These are phyloP conservation scores for Stenolophus ochropezus DNA, from an alignment of 2,888 invertebrate genomes.

Conservation along the genomic window DNA sequence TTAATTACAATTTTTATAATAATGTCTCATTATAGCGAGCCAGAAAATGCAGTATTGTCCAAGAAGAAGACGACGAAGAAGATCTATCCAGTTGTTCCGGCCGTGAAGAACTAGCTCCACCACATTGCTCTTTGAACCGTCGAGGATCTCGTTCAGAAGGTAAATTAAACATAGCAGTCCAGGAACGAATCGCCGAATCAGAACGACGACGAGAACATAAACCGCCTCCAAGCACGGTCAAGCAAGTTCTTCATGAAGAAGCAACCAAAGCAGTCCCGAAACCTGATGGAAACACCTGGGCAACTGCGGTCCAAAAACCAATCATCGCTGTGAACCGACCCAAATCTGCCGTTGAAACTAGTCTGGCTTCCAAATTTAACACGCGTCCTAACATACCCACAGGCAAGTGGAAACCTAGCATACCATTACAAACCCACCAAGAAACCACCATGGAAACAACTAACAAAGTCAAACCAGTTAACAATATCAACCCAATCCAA, in stretches of 20 bases:
- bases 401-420: conserved; percentile 61
- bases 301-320: conserved; percentile 56
- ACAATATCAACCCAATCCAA: conserved; percentile 64
- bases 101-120: conserved; percentile 75
- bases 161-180: conserved; percentile 82
- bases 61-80: conserved; percentile 94
- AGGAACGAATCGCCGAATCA: conserved; percentile 77
- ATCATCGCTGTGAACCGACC: conserved; percentile 66
- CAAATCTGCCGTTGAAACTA: conserved; percentile 68
- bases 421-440: conserved; percentile 64
- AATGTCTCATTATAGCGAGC: conserved; percentile 76
- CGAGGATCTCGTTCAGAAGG: conserved; percentile 89
- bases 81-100: conserved; percentile 78
- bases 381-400: conserved; percentile 50
- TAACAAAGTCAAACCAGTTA: conserved; percentile 61
- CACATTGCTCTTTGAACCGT: conserved; percentile 75
- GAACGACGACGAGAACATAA: conserved; percentile 77
- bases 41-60: conserved; percentile 93
- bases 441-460: conserved; percentile 63
- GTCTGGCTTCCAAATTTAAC: conserved; percentile 51
- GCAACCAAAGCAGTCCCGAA: conserved; percentile 21
- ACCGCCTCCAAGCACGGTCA: conserved; percentile 65
- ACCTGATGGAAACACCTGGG: conserved; percentile 3
- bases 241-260: conserved; percentile 44
- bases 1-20: no score